Evolutionary conservation across 1,140 invertebrate genomes (phyloP).

Genomic region (Neoseiulus cucumeris): DNA sequence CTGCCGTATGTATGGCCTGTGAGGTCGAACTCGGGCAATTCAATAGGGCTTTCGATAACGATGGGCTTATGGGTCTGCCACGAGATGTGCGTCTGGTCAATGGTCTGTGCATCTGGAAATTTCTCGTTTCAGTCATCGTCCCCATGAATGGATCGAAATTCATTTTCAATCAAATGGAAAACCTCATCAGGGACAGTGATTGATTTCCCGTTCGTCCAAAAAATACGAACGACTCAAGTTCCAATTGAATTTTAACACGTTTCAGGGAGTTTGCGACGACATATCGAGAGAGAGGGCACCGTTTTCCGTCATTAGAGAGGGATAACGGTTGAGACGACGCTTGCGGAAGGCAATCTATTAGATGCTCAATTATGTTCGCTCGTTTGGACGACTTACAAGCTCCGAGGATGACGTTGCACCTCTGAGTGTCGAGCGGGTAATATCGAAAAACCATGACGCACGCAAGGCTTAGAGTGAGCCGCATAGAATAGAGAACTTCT

Average conservation of each 20-base stretch:
- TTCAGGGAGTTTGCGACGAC: no score
- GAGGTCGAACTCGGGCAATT: conserved; percentile 18
- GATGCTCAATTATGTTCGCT: no score
- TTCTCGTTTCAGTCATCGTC: no score
- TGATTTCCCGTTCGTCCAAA: no score
- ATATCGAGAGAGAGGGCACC: no score
- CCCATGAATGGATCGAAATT: no score
- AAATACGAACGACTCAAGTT: no score
- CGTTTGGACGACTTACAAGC: conserved; percentile 20
- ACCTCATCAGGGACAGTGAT: no score
- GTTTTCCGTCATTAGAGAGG: no score
- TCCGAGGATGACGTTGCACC: conserved; percentile 18
- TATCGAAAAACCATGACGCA: conserved; percentile 22
- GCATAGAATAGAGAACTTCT: conserved; percentile 28
- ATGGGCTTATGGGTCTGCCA: conserved; percentile 16
- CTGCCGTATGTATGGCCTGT: conserved; percentile 6
- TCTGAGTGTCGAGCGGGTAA: conserved; percentile 20
- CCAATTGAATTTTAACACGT: no score
- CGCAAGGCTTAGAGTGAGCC: conserved; percentile 20
- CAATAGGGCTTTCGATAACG: conserved; percentile 17
- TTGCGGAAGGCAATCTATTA: background rate
- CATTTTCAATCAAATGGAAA: no score
- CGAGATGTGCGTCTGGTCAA: conserved; percentile 17
- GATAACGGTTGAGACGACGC: no score
- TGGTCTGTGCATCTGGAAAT: conserved; percentile 18